phyloP scores from a whole-genome alignment of 2,797 vertebrate genomes.

The Gallinago stenura region DNA sequence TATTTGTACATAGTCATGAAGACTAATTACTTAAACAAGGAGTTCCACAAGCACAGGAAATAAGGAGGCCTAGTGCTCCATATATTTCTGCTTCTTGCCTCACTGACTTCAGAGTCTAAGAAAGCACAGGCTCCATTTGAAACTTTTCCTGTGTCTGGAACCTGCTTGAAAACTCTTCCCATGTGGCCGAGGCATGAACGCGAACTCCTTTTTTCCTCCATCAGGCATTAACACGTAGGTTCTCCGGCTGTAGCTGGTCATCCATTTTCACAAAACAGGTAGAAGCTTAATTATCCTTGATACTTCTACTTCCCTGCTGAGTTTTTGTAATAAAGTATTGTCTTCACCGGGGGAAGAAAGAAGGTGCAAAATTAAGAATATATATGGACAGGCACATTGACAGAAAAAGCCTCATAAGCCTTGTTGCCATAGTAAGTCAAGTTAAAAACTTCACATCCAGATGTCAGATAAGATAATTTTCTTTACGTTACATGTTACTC shows the following conservation, averaged over 20 bases:
- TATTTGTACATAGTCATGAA: conserved; percentile 32
- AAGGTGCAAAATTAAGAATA: conserved; percentile 11
- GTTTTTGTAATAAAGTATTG: background rate
- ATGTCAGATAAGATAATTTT: background rate
- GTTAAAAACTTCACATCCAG: background rate
- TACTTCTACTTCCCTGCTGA: background rate
- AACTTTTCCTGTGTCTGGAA: background rate
- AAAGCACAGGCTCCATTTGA: background rate
- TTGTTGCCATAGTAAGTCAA: background rate
- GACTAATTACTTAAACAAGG: conserved; percentile 31
- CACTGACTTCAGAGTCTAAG: conserved; percentile 6
- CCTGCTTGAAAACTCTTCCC: background rate
- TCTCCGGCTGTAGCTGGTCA: background rate
- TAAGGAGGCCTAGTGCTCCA: background rate
- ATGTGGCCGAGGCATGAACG: background rate
- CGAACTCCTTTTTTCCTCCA: background rate
- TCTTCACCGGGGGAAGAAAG: background rate
- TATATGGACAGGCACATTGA: background rate
- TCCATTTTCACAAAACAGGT: conserved; percentile 7
- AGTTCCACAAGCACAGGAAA: conserved; percentile 40
- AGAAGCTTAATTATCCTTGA: background rate
- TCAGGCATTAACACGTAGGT: background rate
- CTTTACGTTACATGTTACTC: background rate
- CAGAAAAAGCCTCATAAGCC: background rate
- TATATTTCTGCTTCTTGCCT: conserved; percentile 32